Base-by-base conservation (phyloP, 2,888 invertebrate genomes). In the Macrophya alboannulata region DNA sequence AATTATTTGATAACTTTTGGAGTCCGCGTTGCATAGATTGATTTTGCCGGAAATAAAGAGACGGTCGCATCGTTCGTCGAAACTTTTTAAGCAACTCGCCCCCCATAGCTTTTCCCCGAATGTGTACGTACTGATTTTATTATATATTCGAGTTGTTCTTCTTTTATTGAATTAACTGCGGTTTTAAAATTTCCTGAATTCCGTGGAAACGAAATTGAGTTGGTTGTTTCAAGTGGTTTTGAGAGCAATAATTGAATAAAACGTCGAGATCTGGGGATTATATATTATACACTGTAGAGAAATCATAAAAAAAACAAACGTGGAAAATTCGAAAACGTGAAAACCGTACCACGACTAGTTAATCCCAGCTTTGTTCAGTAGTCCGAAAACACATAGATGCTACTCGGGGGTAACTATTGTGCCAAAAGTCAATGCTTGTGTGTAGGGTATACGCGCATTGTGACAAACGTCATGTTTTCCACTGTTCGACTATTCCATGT, bases 311-410 rank as follows among this genome's bases (percentile, higher is more conserved):
- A 1, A 37, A 68, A n/a, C n/a, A n/a, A 68, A 68, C 6, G 15
- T 8, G 68, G 37, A 37, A 68, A 37, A 37, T 37, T 68, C 2
- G 5, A 68, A 68, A 68, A 21, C 62, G 25, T 8, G 21, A 10
- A 37, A 37, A 37, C 68, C 68, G 31, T 37, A 37, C 68, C 37
- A 37, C 68, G 17, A 68, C 31, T 68, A 1, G 15, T 0, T 25
- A 37, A 37, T 68, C 37, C 37, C 37, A 68, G 68, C 43, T 45
- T 72, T 72, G 72, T 45, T 45, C 4, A 43, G 40, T 72, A 62
- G 21, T 21, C 25, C 62, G 25, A 9, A 10, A 25, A 21, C 62
- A 12, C 25, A 25, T 4, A 25, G 62, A 25, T 62, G 10, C 25
- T 62, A 4, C 0, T 12, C 25, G 31, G 65, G 17, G 71, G 3